Percentiles rank a stretch among this genome's conserved stretches.
phyloP scores from a whole-genome alignment of 2,797 vertebrate genomes.

The Arctocebus calabarensis region DNA sequence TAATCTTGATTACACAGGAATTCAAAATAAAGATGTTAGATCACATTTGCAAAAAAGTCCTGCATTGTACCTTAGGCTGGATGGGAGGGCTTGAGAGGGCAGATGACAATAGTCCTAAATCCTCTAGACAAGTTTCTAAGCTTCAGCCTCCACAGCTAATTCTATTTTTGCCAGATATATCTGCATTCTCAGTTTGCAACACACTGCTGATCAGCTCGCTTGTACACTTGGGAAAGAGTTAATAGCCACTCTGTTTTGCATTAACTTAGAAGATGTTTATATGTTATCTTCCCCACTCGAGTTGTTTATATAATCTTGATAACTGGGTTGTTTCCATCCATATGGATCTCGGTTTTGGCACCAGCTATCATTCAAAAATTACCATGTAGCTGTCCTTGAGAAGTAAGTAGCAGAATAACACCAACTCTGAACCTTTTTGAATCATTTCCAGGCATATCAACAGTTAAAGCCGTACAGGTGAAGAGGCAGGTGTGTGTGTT shows the following conservation, averaged over 20 bases:
- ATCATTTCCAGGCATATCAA: not conserved
- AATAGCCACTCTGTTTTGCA: not conserved
- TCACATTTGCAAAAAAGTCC: not conserved
- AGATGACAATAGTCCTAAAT: not conserved
- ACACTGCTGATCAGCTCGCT: not conserved
- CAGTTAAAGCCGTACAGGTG: not conserved
- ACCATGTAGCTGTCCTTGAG: not conserved
- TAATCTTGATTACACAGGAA: not conserved
- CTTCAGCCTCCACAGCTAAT: not conserved
- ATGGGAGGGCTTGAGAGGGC: accelerated
- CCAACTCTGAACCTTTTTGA: not conserved
- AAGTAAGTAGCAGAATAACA: not conserved
- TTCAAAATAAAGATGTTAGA: not conserved
- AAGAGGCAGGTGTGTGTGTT: not conserved
- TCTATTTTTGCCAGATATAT: not conserved
- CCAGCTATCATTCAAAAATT: not conserved
- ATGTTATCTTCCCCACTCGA: not conserved
- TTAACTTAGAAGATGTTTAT: not conserved
- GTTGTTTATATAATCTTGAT: not conserved
- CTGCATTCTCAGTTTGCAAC: not conserved
- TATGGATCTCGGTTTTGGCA: not conserved
- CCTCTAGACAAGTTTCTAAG: not conserved
- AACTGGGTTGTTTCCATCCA: not conserved
- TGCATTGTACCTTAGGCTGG: not conserved
- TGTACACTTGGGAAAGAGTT: not conserved